phyloP scores from a whole-genome alignment of 2,113 vertebrate species.

The Diadophis punctatus region DNA sequence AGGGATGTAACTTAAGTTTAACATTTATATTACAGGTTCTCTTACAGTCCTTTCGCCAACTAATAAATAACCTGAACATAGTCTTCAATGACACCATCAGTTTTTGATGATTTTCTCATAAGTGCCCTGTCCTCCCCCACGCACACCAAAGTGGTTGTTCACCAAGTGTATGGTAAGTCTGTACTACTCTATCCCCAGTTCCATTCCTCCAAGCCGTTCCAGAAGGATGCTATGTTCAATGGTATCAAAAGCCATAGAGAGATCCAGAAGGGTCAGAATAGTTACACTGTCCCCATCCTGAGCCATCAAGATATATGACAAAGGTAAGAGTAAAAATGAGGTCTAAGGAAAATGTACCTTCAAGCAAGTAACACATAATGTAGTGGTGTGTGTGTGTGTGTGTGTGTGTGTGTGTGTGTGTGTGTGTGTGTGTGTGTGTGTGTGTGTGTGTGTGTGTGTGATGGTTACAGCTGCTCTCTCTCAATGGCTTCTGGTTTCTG shows the following conservation, averaged over 20 bases:
- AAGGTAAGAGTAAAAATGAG: neutral
- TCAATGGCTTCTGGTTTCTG: neutral
- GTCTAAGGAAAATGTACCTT: neutral
- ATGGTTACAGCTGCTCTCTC: neutral
- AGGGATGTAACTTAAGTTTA: neutral
- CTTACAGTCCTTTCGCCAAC: neutral
- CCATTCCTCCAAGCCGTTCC: neutral
- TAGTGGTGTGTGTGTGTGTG: neutral
- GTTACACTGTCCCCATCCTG: neutral
- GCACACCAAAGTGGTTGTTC: neutral
- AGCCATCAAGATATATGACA: neutral
- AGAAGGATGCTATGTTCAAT: neutral
- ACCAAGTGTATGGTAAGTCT: neutral
- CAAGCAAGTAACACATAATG: neutral
- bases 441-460: too few relatives aligned
- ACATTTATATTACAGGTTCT: neutral
- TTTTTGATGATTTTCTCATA: neutral
- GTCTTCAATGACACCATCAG: neutral
- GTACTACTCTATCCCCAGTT: neutral
- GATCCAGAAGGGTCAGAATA: neutral
- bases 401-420: too few relatives aligned
- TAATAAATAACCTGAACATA: neutral
- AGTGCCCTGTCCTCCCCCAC: neutral
- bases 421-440: neutral
- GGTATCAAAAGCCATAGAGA: neutral